Evolutionary conservation across 1,140 invertebrate species (phyloP).

Genomic region (Lineus longissimus): DNA sequence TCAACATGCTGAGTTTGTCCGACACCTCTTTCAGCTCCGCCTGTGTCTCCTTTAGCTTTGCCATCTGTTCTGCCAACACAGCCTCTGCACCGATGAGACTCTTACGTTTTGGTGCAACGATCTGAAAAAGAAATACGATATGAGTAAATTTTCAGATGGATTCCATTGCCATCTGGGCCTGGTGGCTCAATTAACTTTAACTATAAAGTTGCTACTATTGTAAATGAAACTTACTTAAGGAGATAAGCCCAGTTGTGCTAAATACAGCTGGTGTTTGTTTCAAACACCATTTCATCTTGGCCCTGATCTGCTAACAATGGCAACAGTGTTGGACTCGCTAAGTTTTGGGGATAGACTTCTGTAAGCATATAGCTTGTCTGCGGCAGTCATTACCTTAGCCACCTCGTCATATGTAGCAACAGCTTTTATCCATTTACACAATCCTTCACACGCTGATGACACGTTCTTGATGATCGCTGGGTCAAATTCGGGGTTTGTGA

Average conservation of each 20-base stretch:
- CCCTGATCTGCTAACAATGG: too few species aligned
- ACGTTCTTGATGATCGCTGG: constrained; percentile 51
- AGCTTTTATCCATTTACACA: constrained; percentile 53
- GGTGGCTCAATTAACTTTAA: too few species aligned
- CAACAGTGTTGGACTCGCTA: too few species aligned
- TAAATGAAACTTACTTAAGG: too few species aligned
- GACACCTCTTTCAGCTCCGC: constrained; percentile 48
- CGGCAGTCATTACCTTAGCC: constrained; percentile 41
- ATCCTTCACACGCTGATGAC: constrained; percentile 53
- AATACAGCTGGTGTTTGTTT: too few species aligned
- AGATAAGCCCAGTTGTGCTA: too few species aligned
- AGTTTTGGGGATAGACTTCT: too few species aligned
- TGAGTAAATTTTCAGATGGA: not conserved
- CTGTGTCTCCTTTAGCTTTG: constrained; percentile 43
- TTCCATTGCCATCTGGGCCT: too few species aligned
- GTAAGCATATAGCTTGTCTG: too few species aligned
- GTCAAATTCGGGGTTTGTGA: constrained; percentile 51
- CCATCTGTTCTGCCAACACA: constrained; percentile 43
- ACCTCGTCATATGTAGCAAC: constrained; percentile 52
- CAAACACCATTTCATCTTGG: too few species aligned
- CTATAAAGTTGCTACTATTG: too few species aligned
- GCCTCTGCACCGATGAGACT: constrained; percentile 45
- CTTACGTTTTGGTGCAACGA: constrained; percentile 50
- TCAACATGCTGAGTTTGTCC: constrained; percentile 45
- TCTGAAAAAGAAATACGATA: constrained; percentile 22